A percentile compares a stretch with the other conserved stretches of the same genome.
Conservation (phyloP, 2,888 invertebrate genomes). For the Dolomedes plantarius region DNA sequence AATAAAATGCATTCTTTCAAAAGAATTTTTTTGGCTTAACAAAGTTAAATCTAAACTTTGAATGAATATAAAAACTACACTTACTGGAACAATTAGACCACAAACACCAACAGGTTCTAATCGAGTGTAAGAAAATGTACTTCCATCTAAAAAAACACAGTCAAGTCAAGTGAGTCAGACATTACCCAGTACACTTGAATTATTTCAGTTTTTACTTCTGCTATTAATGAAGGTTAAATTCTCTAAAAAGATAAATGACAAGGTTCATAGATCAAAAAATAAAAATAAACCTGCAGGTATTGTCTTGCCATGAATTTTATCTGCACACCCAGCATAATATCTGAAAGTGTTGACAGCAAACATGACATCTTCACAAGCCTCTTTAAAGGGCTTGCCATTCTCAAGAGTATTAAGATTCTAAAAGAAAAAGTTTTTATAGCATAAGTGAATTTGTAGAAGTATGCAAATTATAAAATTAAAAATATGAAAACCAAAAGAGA, state of each 20-base stretch:
- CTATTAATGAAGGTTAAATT: too few relatives aligned
- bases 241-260: too few relatives aligned
- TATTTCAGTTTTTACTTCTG: too few relatives aligned
- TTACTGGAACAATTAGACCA: constrained; percentile 80
- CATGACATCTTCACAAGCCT: constrained; percentile 77
- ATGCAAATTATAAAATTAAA: too few relatives aligned
- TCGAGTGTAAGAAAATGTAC: constrained; percentile 80
- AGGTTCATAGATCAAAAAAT: too few relatives aligned
- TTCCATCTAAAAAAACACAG: constrained; percentile 78
- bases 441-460: too few relatives aligned
- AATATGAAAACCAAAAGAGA: too few relatives aligned
- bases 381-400: constrained; percentile 91
- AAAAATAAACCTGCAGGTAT: constrained; percentile 87
- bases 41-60: too few relatives aligned
- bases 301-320: constrained; percentile 90
- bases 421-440: constrained; percentile 21
- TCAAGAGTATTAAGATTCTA: constrained; percentile 89
- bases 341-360: constrained; percentile 75
- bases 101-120: constrained; percentile 82
- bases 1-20: too few relatives aligned
- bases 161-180: too few relatives aligned
- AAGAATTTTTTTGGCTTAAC: too few relatives aligned
- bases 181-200: too few relatives aligned
- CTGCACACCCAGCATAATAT: constrained; percentile 90
- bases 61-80: constrained; percentile 44